Evolutionary conservation across 2,113 vertebrate genomes (phyloP).

Genomic region (Crotophaga sulcirostris): DNA sequence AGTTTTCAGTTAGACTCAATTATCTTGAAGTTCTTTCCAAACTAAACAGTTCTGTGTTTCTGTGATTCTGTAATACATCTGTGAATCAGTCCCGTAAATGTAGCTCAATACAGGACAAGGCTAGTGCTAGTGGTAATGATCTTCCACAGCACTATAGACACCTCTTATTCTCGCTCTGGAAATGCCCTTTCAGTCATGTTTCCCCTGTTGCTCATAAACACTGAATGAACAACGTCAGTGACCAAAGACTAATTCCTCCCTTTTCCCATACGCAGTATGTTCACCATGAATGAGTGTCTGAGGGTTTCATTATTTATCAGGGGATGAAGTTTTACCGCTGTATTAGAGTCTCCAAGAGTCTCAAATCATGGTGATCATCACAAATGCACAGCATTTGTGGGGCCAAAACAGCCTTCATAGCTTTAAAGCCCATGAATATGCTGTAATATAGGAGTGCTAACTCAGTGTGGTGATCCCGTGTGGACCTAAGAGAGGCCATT

Average conservation of each 20-base stretch:
- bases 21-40: no score
- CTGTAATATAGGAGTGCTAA: neutral
- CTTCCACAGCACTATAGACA: neutral
- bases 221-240: neutral
- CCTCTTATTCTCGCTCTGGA: neutral
- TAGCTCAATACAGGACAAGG: neutral
- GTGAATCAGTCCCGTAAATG: neutral
- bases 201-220: neutral
- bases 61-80: neutral
- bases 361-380: neutral
- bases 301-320: neutral
- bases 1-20: no score
- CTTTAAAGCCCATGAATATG: neutral
- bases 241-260: neutral
- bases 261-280: neutral
- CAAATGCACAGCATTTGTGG: neutral
- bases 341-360: neutral
- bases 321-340: neutral
- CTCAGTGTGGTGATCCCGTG: fast-evolving
- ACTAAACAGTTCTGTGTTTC: no score
- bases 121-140: neutral
- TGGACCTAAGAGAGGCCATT: fast-evolving
- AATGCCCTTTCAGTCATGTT: neutral
- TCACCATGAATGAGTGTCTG: neutral
- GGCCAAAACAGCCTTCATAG: neutral